Percentiles rank a stretch among this genome's conserved stretches.
phyloP scores from a whole-genome alignment of 2,113 vertebrate species.

The Actenoides lindsayi region DNA sequence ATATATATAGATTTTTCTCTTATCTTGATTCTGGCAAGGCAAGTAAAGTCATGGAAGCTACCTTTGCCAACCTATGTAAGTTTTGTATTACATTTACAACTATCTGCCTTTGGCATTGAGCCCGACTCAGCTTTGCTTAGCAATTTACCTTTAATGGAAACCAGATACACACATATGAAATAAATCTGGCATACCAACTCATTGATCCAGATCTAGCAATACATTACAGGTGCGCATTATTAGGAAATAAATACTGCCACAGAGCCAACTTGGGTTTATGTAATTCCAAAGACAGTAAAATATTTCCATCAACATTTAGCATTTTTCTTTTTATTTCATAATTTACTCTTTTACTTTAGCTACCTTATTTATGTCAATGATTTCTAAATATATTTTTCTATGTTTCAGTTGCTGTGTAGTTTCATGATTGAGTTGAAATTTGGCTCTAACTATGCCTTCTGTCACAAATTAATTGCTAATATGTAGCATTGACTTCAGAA shows the following conservation, averaged over 20 bases:
- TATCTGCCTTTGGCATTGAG: background rate
- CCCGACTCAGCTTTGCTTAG: background rate
- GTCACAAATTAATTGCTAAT: background rate
- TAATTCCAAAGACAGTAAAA: background rate
- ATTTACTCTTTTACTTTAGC: accelerated
- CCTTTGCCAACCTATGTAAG: background rate
- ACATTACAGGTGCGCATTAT: background rate
- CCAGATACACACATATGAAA: background rate
- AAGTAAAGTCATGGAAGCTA: background rate
- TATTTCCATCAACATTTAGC: background rate
- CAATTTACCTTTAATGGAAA: background rate
- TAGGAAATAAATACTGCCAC: background rate
- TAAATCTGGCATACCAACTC: background rate
- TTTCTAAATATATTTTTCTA: background rate
- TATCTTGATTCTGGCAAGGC: background rate
- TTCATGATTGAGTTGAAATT: background rate
- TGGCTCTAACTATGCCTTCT: background rate
- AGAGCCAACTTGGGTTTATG: background rate
- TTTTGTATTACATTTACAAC: background rate
- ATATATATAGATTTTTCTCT: background rate
- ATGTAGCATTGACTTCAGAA: background rate
- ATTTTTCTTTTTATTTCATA: background rate
- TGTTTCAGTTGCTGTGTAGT: background rate
- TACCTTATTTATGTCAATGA: accelerated
- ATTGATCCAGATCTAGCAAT: background rate